phyloP scores from a whole-genome alignment of 2,888 invertebrate species.

The Ischnura elegans region DNA sequence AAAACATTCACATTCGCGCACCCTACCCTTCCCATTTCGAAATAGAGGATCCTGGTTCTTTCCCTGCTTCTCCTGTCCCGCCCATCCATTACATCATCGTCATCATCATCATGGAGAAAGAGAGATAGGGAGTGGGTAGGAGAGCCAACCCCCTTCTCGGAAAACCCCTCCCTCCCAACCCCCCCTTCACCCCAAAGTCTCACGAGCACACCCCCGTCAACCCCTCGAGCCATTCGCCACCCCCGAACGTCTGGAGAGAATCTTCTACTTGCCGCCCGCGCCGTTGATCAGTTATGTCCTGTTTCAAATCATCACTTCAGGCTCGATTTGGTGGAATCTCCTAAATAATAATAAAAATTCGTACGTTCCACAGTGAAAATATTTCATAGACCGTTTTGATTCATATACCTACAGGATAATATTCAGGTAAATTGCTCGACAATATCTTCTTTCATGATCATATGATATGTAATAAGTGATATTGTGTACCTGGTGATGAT shows the following conservation, averaged over 20 bases:
- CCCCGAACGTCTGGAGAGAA: neutral
- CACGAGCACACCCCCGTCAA: neutral
- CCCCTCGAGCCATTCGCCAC: neutral
- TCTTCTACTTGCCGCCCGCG: neutral
- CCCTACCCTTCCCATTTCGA: neutral
- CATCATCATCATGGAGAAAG: constrained; percentile 58
- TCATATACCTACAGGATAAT: too few species aligned
- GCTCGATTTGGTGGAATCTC: too few species aligned
- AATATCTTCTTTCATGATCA: too few species aligned
- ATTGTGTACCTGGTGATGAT: too few species aligned
- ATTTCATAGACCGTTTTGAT: too few species aligned
- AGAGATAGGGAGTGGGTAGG: neutral
- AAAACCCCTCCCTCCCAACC: neutral
- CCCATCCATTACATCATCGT: constrained; percentile 52
- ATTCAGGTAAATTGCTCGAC: too few species aligned
- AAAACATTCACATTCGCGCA: too few species aligned
- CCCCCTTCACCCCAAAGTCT: neutral
- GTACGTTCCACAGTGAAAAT: too few species aligned
- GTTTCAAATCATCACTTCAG: too few species aligned
- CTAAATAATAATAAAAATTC: too few species aligned
- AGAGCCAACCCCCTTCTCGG: neutral
- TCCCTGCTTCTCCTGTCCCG: neutral
- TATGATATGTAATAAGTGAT: too few species aligned
- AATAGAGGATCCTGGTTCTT: neutral
- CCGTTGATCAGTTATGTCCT: neutral